Conservation (phyloP, 2,797 vertebrate genomes). For the Lagodon rhomboides region DNA sequence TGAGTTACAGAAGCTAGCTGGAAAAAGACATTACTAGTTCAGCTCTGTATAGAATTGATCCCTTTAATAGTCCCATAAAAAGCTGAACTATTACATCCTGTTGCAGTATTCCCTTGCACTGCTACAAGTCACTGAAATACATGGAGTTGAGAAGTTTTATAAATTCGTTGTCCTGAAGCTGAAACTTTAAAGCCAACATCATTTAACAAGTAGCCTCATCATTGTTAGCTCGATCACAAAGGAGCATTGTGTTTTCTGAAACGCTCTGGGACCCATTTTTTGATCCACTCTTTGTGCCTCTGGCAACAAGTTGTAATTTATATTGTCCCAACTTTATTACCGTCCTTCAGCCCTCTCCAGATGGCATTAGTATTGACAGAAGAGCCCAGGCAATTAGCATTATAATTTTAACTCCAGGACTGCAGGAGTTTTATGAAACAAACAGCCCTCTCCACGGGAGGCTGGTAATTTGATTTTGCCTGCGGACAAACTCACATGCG, state of each 20-base stretch:
- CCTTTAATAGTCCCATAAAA: not conserved
- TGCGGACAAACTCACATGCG: conserved; percentile 43
- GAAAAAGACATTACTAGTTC: not conserved
- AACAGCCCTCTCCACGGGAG: conserved; percentile 36
- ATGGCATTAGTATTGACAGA: conserved; percentile 61
- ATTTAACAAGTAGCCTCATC: not conserved
- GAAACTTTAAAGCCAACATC: not conserved
- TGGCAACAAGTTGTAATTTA: conserved; percentile 39
- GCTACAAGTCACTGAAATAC: not conserved
- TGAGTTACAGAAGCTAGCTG: not conserved
- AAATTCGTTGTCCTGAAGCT: not conserved
- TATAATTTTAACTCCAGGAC: conserved; percentile 46
- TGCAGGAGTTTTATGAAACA: conserved; percentile 50
- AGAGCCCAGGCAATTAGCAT: conserved; percentile 57
- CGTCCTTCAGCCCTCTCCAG: conserved; percentile 47
- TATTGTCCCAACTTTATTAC: conserved; percentile 18
- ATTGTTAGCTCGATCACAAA: conserved; percentile 3
- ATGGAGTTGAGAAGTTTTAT: not conserved
- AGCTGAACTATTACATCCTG: not conserved
- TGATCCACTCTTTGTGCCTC: conserved; percentile 30
- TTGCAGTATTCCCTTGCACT: not conserved
- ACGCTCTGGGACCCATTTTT: conserved; percentile 21
- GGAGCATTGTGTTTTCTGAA: not conserved
- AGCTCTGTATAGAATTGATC: not conserved
- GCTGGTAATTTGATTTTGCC: conserved; percentile 54